phyloP scores from a whole-genome alignment of 2,888 invertebrate species.

The Halictus quadricinctus region DNA sequence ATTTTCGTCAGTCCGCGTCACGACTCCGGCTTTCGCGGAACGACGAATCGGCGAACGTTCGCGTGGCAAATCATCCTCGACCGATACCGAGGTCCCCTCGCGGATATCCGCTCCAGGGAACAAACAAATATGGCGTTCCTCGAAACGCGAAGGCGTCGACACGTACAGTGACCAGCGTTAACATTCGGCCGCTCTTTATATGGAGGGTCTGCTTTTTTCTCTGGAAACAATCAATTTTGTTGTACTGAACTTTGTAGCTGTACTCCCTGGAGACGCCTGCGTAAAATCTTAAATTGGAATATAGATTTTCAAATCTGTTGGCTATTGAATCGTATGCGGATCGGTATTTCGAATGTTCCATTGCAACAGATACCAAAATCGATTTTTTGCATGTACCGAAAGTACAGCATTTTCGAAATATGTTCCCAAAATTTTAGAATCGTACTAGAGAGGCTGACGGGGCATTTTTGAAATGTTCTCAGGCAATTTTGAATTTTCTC shows the following conservation, averaged over 20 bases:
- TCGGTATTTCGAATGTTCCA: background rate
- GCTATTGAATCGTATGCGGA: too few species aligned
- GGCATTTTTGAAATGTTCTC: background rate
- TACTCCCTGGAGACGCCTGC: background rate
- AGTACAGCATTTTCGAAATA: background rate
- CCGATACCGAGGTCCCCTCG: background rate
- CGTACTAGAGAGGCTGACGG: background rate
- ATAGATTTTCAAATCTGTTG: too few species aligned
- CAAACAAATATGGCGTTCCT: conserved; percentile 25
- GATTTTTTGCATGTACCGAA: too few species aligned
- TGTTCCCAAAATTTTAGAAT: background rate
- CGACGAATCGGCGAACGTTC: conserved; percentile 45
- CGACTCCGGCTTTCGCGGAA: conserved; percentile 40
- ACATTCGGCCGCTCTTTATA: background rate
- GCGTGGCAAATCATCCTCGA: conserved; percentile 11
- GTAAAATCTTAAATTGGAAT: background rate
- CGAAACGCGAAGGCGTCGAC: background rate
- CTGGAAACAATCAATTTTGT: background rate
- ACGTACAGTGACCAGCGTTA: background rate
- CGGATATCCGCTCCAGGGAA: conserved; percentile 33
- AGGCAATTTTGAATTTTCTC: too few species aligned
- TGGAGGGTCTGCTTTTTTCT: background rate
- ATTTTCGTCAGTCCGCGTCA: conserved; percentile 58
- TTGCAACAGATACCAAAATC: background rate
- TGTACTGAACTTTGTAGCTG: background rate